Evolutionary conservation across 2,113 vertebrate genomes (phyloP), one percentile per base, ranked within the genome.

Genomic region (Gavia stellata): DNA sequence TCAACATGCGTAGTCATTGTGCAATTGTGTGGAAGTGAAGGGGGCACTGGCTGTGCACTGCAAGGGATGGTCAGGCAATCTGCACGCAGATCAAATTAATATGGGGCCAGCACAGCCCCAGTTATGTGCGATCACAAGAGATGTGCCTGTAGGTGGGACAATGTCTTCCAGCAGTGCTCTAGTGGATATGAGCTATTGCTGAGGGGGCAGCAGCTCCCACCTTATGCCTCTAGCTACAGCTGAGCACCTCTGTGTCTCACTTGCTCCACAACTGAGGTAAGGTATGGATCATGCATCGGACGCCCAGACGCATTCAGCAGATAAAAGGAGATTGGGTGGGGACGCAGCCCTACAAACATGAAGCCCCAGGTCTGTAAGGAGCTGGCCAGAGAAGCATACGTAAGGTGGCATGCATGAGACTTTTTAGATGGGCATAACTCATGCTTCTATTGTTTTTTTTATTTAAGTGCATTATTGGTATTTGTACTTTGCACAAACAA

Each of bases 211-310:
- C 44, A 82, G 24, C 36, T 79, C 61, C n/a, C 38, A 28, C 25
- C 8, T 58, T 36, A 56, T 11, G 14, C 17, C 17, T 25, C 33
- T 13, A 58, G 7, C 15, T 44, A 12, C 62, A 61, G 26, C 9
- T 53, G 26, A 61, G 18, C 14, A 65, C 28, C 31, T 50, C 59
- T 1, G 0, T 6, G 6, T 42, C 34, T 17, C 34, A 20, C 47
- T 55, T 40, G 18, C 44, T 87, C 26, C 19, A 58, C 7, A 80
- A 23, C 14, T 29, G 62, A 31, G 7, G 38, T 33, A 74, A 90
- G 15, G 33, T 23, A 75, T 15, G 0, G 1, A 31, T 63, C 45
- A 40, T 0, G 1, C 1, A 1, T 17, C 34, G 21, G 24, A n/a
- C 44, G 11, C 26, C 33, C 66, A 80, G 44, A 6, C 61, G 36